These are phyloP conservation scores for Melieria crassipennis DNA, from an alignment of 2,888 invertebrate genomes.

Conservation along the genomic window DNA sequence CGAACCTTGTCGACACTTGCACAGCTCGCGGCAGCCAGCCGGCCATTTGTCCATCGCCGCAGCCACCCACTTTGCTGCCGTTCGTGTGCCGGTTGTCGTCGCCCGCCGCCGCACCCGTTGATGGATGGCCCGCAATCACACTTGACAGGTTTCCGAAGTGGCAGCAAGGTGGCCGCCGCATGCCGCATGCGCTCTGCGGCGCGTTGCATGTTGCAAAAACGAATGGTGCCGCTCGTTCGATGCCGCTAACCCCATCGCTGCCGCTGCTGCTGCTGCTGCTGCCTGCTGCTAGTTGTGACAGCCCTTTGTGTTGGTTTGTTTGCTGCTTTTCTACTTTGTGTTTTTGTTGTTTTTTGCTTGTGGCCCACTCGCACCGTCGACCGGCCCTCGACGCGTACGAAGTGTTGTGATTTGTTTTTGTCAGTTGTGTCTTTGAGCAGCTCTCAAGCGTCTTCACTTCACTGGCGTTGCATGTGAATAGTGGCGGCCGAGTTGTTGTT, in stretches of 20 bases:
- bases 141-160: conserved; percentile 55
- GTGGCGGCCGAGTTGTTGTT: neutral
- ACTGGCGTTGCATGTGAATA: neutral
- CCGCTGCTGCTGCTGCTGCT: too few relatives aligned
- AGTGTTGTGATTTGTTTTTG: conserved; percentile 26
- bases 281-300: too few relatives aligned
- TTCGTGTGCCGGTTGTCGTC: conserved; percentile 1
- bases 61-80: neutral
- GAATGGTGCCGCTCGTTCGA: neutral
- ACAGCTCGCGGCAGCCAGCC: too few relatives aligned
- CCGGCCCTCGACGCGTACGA: conserved; percentile 24
- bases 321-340: neutral
- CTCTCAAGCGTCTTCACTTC: conserved; percentile 18
- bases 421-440: conserved; percentile 19
- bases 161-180: conserved; percentile 35
- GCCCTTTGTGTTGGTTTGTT: conserved; percentile 8
- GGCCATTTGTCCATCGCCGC: too few relatives aligned
- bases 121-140: conserved; percentile 43
- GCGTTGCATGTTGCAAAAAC: conserved; percentile 17
- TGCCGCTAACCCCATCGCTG: too few relatives aligned
- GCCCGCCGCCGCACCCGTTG: conserved; percentile 5
- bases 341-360: neutral
- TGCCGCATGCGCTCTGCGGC: conserved; percentile 9
- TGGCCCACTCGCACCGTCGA: neutral
- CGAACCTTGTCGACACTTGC: neutral